Percentiles rank a stretch among this genome's conserved stretches.
Conservation (phyloP, 2,888 invertebrate species). For the Drosophila pseudotalamancana region DNA sequence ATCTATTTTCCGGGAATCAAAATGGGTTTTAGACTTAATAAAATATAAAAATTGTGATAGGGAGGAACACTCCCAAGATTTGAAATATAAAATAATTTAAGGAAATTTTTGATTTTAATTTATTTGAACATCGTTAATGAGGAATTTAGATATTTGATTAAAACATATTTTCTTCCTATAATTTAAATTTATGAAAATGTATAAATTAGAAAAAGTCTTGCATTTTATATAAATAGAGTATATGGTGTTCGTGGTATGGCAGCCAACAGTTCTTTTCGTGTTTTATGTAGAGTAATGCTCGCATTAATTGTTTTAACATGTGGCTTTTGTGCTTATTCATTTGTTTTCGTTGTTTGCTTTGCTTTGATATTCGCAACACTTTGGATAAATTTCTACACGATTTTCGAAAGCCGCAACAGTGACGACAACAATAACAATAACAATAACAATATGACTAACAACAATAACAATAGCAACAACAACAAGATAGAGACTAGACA, state of each 20-base stretch:
- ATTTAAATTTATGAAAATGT: no score
- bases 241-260: not conserved
- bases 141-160: no score
- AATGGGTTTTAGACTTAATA: no score
- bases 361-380: slow-evolving; percentile 24
- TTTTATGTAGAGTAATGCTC: not conserved
- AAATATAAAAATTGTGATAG: no score
- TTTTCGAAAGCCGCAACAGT: slow-evolving; percentile 60
- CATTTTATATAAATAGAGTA: not conserved
- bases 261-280: not conserved
- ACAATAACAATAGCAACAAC: slow-evolving; percentile 17
- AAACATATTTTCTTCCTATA: no score
- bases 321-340: slow-evolving; percentile 5
- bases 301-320: slow-evolving; percentile 36
- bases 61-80: no score
- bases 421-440: slow-evolving; percentile 16
- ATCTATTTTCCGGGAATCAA: no score
- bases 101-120: no score
- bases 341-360: slow-evolving; percentile 14
- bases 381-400: slow-evolving; percentile 43
- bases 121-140: no score
- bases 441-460: not conserved
- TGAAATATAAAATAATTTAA: no score
- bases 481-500: slow-evolving; percentile 17
- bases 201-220: no score